Conservation (phyloP, 2,888 invertebrate genomes). For the Trissolcus japonicus region DNA sequence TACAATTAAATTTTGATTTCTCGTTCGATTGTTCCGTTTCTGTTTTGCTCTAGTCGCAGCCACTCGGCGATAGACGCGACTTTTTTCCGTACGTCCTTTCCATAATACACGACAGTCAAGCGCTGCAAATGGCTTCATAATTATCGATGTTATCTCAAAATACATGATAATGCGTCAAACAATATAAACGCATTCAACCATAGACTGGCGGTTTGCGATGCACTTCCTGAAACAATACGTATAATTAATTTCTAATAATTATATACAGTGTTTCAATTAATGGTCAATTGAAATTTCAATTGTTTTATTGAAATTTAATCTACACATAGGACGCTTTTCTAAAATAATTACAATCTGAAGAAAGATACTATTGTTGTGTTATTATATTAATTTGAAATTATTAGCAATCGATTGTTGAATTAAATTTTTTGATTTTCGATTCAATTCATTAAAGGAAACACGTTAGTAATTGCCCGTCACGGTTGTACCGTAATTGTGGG, state of each 20-base stretch:
- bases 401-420: not conserved
- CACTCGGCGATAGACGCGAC: conserved; percentile 26
- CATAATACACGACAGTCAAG: conserved; percentile 61
- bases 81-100: conserved; percentile 35
- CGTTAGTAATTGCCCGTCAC: too few species aligned
- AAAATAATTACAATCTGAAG: too few species aligned
- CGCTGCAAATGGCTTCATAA: conserved; percentile 61
- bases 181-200: conserved; percentile 65
- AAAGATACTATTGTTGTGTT: too few species aligned
- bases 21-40: conserved; percentile 25
- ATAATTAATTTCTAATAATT: too few species aligned
- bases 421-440: not conserved
- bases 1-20: conserved; percentile 62
- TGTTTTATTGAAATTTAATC: too few species aligned
- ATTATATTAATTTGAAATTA: too few species aligned
- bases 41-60: conserved; percentile 14
- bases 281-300: too few species aligned
- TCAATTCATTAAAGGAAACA: too few species aligned
- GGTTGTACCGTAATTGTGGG: too few species aligned
- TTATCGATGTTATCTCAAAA: conserved; percentile 74
- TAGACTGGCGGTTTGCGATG: conserved; percentile 63
- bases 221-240: conserved; percentile 60
- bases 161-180: conserved; percentile 64
- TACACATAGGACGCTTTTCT: too few species aligned
- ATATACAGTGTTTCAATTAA: too few species aligned